phyloP scores from a whole-genome alignment of 1,140 invertebrate species.

The Coelopa frigida region DNA sequence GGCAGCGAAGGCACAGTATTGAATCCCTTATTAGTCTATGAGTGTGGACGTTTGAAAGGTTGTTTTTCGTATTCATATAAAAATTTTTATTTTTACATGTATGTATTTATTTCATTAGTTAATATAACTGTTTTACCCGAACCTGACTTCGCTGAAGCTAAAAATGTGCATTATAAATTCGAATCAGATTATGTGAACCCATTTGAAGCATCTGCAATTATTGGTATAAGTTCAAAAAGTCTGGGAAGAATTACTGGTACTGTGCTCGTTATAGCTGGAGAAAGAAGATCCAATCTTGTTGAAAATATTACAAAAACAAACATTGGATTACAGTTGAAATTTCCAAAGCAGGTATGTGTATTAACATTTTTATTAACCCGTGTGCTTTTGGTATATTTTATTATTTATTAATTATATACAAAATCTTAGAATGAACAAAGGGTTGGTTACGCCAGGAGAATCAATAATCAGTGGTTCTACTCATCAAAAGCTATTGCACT shows the following conservation, averaged over 20 bases:
- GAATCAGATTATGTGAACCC: constrained; percentile 38
- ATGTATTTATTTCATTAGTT: constrained; percentile 25
- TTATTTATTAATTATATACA: constrained; percentile 14
- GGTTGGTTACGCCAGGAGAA: constrained; percentile 72
- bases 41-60: constrained; percentile 34
- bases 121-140: constrained; percentile 40
- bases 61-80: background rate
- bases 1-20: constrained; percentile 66
- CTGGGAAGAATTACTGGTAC: constrained; percentile 78
- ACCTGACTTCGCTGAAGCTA: constrained; percentile 41
- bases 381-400: no score
- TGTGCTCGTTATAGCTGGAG: constrained; percentile 56
- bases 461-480: constrained; percentile 69
- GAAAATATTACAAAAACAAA: constrained; percentile 60
- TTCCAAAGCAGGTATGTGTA: constrained; percentile 65
- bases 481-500: constrained; percentile 61
- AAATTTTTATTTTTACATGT: constrained; percentile 1
- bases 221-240: constrained; percentile 58
- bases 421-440: constrained; percentile 54
- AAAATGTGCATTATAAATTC: constrained; percentile 29
- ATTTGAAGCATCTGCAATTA: constrained; percentile 26
- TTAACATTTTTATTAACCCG: constrained; percentile 13
- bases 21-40: constrained; percentile 29
- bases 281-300: constrained; percentile 33
- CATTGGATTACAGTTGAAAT: constrained; percentile 88